Evolutionary conservation across 1,140 invertebrate genomes (phyloP).

Genomic region (Pseudomyrmex gracilis): DNA sequence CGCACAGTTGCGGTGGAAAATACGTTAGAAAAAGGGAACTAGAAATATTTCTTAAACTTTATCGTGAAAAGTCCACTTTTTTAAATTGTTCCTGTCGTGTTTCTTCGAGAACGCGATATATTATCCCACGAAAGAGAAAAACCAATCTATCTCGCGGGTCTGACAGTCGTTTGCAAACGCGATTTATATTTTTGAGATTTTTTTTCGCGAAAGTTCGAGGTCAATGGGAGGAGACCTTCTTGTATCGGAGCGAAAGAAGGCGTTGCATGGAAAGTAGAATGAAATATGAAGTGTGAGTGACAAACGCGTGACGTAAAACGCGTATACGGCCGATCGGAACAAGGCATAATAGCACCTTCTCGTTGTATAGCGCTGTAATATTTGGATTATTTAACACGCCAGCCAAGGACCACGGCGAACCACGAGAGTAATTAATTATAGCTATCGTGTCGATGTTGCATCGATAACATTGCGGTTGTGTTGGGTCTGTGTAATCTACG

Average conservation of each 20-base stretch:
- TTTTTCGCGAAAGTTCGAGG: not conserved
- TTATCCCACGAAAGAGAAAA: not conserved
- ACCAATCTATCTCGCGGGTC: not conserved
- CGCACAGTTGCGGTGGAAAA: too few relatives aligned
- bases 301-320: conserved; percentile 29
- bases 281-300: conserved; percentile 38
- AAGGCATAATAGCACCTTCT: conserved; percentile 18
- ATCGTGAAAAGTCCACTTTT: not conserved
- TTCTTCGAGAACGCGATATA: not conserved
- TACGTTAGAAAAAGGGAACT: too few relatives aligned
- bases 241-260: not conserved
- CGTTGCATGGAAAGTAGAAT: not conserved
- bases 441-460: conserved; percentile 37
- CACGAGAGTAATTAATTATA: conserved; percentile 57
- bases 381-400: conserved; percentile 57
- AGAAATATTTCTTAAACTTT: not conserved
- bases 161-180: conserved; percentile 29
- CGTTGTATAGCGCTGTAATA: conserved; percentile 27
- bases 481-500: conserved; percentile 30
- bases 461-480: conserved; percentile 35
- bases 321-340: not conserved
- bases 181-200: conserved; percentile 39
- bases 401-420: conserved; percentile 12
- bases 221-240: not conserved
- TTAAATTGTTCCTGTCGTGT: conserved; percentile 5